These are phyloP conservation scores for Muraenolepis orangiensis DNA, from an alignment of 2,797 vertebrate genomes.

Conservation along the genomic window DNA sequence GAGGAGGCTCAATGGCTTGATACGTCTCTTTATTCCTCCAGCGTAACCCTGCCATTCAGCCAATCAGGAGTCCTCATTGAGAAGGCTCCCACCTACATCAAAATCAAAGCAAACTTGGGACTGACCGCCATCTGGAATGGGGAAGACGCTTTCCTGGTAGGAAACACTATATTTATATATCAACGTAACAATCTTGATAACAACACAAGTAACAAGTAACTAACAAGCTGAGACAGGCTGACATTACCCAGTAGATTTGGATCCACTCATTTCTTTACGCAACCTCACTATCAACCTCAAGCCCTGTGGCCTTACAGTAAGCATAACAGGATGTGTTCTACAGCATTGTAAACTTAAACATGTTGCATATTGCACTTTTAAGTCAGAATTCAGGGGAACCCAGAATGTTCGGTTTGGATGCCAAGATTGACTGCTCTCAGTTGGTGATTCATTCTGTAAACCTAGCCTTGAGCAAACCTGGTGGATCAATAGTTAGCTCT, in stretches of 20 bases:
- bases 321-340: neutral
- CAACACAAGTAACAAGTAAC: too few relatives aligned
- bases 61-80: conserved; percentile 75
- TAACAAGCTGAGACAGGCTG: too few relatives aligned
- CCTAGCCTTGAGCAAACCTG: neutral
- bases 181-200: too few relatives aligned
- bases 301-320: neutral
- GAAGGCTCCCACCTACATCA: conserved; percentile 65
- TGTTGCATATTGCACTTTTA: neutral
- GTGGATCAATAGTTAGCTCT: neutral
- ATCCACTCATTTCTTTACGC: too few relatives aligned
- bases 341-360: neutral
- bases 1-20: neutral
- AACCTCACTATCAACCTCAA: too few relatives aligned
- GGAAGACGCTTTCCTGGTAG: conserved; percentile 79
- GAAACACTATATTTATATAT: conserved; percentile 14
- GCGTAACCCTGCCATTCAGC: conserved; percentile 75
- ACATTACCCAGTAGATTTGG: too few relatives aligned
- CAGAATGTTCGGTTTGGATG: neutral
- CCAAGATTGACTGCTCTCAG: neutral
- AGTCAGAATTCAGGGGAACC: neutral
- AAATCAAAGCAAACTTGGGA: conserved; percentile 77
- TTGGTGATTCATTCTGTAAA: neutral
- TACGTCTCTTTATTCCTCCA: conserved; percentile 45
- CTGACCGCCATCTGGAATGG: conserved; percentile 78